phyloP scores from a whole-genome alignment of 2,797 vertebrate species.

The Danio jaintianensis region DNA sequence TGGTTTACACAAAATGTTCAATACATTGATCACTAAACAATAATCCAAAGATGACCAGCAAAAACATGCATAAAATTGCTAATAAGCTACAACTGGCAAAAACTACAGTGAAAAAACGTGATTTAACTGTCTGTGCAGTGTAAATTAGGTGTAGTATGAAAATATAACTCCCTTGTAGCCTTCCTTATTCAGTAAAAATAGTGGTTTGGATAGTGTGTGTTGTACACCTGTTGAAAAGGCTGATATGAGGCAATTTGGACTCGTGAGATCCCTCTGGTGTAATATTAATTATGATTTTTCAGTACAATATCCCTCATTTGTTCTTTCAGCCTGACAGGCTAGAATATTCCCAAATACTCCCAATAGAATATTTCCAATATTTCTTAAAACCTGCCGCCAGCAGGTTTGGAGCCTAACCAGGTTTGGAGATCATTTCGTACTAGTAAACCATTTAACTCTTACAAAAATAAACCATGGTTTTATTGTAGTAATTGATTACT shows the following conservation, averaged over 20 bases:
- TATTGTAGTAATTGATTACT: too few relatives aligned
- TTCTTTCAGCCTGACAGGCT: background rate
- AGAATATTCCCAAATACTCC: too few relatives aligned
- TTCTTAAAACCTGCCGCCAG: background rate
- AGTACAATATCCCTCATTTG: background rate
- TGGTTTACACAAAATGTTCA: background rate
- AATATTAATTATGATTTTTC: background rate
- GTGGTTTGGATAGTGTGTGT: background rate
- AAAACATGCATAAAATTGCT: background rate
- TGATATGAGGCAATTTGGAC: background rate
- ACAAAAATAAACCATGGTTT: too few relatives aligned
- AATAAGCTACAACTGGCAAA: background rate
- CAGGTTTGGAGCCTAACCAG: background rate
- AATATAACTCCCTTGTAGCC: background rate
- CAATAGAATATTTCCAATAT: too few relatives aligned
- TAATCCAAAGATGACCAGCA: background rate
- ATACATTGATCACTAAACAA: background rate
- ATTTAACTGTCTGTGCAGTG: background rate
- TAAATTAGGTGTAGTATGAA: background rate
- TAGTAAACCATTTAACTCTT: too few relatives aligned
- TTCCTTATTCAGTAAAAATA: background rate
- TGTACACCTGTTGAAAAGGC: slow-evolving; percentile 26
- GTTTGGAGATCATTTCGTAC: too few relatives aligned
- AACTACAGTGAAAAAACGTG: background rate
- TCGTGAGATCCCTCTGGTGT: background rate